These are phyloP conservation scores for Microcebus tavaratra DNA, from an alignment of 2,113 vertebrate genomes.

Conservation along the genomic window DNA sequence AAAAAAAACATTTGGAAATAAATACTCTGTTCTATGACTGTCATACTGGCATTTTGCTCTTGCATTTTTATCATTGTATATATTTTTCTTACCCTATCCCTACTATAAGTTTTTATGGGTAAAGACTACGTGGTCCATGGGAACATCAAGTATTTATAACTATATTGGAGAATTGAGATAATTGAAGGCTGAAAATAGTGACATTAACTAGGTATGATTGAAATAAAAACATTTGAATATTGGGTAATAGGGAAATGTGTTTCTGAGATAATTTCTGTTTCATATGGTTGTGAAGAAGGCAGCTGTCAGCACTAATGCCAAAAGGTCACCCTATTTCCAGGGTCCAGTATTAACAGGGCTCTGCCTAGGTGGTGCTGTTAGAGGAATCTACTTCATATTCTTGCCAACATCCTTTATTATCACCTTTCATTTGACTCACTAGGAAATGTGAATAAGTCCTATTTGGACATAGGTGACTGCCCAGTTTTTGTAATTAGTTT, in stretches of 20 bases:
- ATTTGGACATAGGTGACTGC: not conserved
- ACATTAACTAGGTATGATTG: not conserved
- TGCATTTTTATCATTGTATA: not conserved
- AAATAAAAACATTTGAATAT: slow-evolving; percentile 9
- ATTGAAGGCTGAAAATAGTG: not conserved
- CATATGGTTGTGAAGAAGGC: not conserved
- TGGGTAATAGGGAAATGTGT: not conserved
- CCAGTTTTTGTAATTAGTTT: not conserved
- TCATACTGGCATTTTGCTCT: not conserved
- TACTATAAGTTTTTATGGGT: not conserved
- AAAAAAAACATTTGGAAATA: not conserved
- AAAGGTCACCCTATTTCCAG: not conserved
- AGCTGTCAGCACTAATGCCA: not conserved
- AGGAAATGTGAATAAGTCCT: not conserved
- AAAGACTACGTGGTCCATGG: not conserved
- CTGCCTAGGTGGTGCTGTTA: too few species aligned
- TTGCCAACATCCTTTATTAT: not conserved
- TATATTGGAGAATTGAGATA: not conserved
- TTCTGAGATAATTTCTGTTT: not conserved
- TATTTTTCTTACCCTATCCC: not conserved
- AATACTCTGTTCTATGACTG: not conserved
- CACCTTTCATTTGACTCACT: not conserved
- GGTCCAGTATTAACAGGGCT: not conserved
- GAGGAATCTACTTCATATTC: not conserved
- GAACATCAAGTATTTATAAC: not conserved